Conservation (phyloP, 2,888 invertebrate genomes). For the Polietes domitor region DNA sequence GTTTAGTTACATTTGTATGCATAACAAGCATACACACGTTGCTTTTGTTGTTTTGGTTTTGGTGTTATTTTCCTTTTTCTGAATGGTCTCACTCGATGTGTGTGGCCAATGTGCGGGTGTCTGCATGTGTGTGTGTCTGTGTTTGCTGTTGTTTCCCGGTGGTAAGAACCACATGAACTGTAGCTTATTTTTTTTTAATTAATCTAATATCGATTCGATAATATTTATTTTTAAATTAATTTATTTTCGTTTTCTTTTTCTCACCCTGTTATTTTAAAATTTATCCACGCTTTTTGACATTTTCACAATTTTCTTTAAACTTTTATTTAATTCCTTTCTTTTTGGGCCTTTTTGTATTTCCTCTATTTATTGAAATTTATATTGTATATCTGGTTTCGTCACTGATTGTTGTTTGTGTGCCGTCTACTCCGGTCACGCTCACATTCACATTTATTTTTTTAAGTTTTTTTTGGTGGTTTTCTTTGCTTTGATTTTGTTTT, state of each 20-base stretch:
- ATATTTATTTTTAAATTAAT: conserved; percentile 10
- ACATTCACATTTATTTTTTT: neutral
- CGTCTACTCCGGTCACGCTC: too few relatives aligned
- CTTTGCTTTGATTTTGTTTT: too few relatives aligned
- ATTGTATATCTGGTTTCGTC: too few relatives aligned
- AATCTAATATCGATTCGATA: conserved; percentile 56
- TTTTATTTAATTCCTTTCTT: neutral
- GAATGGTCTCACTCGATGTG: conserved; percentile 43
- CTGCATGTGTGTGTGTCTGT: neutral
- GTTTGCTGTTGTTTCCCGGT: neutral
- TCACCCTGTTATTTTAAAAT: neutral
- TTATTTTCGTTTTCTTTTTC: conserved; percentile 12
- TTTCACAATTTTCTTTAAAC: conserved; percentile 2
- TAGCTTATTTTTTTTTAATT: conserved; percentile 47
- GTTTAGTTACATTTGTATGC: conserved; percentile 4
- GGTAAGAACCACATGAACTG: conserved; percentile 13
- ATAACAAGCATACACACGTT: conserved; percentile 16
- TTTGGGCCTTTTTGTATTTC: neutral
- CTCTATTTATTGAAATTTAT: too few relatives aligned
- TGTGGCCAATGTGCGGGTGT: conserved; percentile 59
- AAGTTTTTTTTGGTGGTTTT: neutral
- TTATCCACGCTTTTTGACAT: conserved; percentile 1
- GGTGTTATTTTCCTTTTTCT: conserved; percentile 14
- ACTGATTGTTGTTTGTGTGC: too few relatives aligned
- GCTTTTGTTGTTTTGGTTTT: conserved; percentile 31